These are phyloP conservation scores for Alsophila aescularia DNA, from an alignment of 2,888 invertebrate genomes.

Conservation along the genomic window DNA sequence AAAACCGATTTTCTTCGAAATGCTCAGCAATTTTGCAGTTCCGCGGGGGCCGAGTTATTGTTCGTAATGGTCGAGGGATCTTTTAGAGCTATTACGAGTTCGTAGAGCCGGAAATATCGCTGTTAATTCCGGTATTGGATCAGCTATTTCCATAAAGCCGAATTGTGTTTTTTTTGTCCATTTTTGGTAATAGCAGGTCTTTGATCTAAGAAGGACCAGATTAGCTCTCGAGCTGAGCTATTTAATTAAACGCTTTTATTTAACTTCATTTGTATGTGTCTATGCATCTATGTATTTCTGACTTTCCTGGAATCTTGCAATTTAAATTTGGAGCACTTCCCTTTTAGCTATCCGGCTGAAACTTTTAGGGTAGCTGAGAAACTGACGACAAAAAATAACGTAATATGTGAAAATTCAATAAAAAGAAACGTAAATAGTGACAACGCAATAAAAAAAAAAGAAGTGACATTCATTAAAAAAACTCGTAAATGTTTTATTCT, in stretches of 20 bases:
- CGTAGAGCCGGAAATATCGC: conserved; percentile 30
- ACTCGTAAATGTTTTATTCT: no score
- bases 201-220: neutral
- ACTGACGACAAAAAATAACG: no score
- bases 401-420: no score
- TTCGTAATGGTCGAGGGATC: conserved; percentile 35
- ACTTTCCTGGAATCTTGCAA: no score
- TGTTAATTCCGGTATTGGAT: conserved; percentile 25
- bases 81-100: conserved; percentile 37
- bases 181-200: neutral
- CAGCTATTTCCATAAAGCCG: conserved; percentile 21
- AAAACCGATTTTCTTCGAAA: conserved; percentile 54
- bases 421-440: no score
- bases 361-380: no score
- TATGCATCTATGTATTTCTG: neutral
- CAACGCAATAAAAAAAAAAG: no score
- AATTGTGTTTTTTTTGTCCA: conserved; percentile 6
- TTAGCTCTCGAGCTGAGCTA: neutral
- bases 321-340: no score
- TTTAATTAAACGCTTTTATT: no score
- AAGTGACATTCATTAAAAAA: no score
- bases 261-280: no score
- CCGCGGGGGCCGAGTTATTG: conserved; percentile 36
- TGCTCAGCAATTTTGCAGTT: conserved; percentile 49
- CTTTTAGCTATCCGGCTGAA: no score